These are phyloP conservation scores for Tokudaia muenninki DNA, from an alignment of 2,797 vertebrate genomes.

Conservation along the genomic window DNA sequence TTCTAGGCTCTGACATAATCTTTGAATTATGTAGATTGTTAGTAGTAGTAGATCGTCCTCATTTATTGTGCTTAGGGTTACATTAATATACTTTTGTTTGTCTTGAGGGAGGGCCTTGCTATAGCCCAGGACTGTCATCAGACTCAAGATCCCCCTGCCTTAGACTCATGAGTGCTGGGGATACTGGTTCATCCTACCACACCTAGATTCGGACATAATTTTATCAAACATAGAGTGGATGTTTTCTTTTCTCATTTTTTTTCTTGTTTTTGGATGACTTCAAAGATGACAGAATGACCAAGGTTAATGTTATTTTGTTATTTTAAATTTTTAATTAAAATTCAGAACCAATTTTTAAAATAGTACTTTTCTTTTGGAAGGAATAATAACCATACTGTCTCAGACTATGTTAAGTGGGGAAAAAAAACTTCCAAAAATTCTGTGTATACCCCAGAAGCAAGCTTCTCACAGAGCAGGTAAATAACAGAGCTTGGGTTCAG, in stretches of 20 bases:
- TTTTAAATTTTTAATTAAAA: constrained; percentile 55
- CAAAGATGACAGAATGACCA: constrained; percentile 10
- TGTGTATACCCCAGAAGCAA: not conserved
- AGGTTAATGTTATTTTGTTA: constrained; percentile 29
- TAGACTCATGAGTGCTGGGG: not conserved
- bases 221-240: not conserved
- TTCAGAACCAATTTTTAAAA: not conserved
- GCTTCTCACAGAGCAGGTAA: not conserved
- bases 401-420: not conserved
- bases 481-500: not conserved
- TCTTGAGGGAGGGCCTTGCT: not conserved
- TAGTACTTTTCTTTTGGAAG: not conserved
- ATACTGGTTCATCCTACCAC: too few species aligned
- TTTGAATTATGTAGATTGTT: not conserved
- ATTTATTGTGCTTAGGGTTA: constrained; percentile 26
- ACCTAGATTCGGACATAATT: not conserved
- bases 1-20: not conserved
- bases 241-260: constrained; percentile 26
- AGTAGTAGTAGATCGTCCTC: not conserved
- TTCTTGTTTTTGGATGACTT: not conserved
- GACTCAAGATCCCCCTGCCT: not conserved
- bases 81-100: not conserved
- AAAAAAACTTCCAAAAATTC: constrained; percentile 16
- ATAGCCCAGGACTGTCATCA: not conserved
- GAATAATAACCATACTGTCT: not conserved